Evolutionary conservation across 2,888 invertebrate genomes (phyloP).

Genomic region (Caenorhabditis japonica): DNA sequence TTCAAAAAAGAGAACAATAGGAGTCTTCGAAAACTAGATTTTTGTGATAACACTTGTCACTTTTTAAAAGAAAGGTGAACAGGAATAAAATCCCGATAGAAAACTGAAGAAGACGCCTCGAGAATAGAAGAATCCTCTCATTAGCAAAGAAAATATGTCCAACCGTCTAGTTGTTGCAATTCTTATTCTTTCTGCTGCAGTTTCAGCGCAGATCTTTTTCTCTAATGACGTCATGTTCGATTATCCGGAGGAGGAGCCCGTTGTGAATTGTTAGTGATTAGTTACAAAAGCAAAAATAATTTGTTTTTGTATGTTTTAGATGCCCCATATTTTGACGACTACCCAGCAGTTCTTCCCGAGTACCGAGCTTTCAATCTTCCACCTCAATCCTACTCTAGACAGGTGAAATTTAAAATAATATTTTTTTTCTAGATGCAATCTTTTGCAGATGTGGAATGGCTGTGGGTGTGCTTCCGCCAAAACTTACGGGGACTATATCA

Average conservation of each 20-base stretch:
- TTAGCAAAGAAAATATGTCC: no score
- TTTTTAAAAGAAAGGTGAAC: conserved; percentile 25
- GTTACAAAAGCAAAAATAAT: no score
- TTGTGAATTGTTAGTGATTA: no score
- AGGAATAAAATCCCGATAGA: conserved; percentile 13
- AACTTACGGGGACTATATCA: conserved; percentile 45
- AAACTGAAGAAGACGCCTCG: background rate
- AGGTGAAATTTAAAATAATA: conserved; percentile 21
- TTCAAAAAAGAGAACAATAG: conserved; percentile 14
- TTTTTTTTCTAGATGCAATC: no score
- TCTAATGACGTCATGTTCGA: conserved; percentile 26
- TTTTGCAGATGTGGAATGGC: conserved; percentile 42
- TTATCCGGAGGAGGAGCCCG: conserved; percentile 22
- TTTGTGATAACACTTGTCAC: conserved; percentile 20
- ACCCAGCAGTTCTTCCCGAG: conserved; percentile 28
- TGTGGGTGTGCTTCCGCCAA: conserved; percentile 42
- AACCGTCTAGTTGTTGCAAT: no score
- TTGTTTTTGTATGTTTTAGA: no score
- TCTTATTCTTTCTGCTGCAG: conserved; percentile 1
- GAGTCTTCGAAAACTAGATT: conserved; percentile 28
- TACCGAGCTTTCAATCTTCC: conserved; percentile 21
- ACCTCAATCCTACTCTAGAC: conserved; percentile 16
- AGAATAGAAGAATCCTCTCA: conserved; percentile 8
- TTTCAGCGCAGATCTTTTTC: conserved; percentile 14
- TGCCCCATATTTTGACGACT: conserved; percentile 13